These are phyloP conservation scores for Buathra laborator DNA, from an alignment of 2,888 invertebrate genomes.

Conservation along the genomic window DNA sequence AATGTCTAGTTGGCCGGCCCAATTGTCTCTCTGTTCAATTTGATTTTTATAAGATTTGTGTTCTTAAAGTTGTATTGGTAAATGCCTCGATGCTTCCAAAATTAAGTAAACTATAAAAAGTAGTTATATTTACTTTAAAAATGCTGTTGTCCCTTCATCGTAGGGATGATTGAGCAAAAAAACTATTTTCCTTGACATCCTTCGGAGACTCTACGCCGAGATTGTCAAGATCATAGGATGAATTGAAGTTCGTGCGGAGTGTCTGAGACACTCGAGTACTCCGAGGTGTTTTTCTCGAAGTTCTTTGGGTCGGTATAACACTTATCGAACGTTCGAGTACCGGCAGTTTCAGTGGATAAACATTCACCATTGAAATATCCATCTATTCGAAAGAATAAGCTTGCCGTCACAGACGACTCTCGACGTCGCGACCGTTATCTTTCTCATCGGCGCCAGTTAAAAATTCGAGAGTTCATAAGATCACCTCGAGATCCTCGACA, in stretches of 20 bases:
- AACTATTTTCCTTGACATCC: neutral
- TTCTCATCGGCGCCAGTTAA: constrained; percentile 78
- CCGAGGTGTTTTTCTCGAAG: neutral
- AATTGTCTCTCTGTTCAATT: too few relatives aligned
- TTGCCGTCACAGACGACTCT: constrained; percentile 4
- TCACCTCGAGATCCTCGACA: constrained; percentile 56
- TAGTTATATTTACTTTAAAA: neutral
- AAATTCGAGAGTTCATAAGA: constrained; percentile 73
- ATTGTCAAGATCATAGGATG: neutral
- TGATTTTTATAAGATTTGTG: too few relatives aligned
- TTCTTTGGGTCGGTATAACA: constrained; percentile 19
- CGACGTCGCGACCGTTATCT: constrained; percentile 72
- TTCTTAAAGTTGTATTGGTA: too few relatives aligned
- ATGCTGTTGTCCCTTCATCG: neutral
- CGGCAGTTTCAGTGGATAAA: constrained; percentile 46
- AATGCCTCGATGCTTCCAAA: neutral
- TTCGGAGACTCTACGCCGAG: neutral
- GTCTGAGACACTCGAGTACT: constrained; percentile 3
- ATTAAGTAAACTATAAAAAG: neutral
- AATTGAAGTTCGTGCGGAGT: constrained; percentile 17
- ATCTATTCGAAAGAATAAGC: constrained; percentile 46
- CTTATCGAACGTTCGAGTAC: constrained; percentile 32
- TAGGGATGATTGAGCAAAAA: constrained; percentile 15
- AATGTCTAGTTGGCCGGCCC: too few relatives aligned
- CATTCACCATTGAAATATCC: constrained; percentile 57